Conservation (phyloP, 2,797 vertebrate species). For the Coccyzus lansbergi region DNA sequence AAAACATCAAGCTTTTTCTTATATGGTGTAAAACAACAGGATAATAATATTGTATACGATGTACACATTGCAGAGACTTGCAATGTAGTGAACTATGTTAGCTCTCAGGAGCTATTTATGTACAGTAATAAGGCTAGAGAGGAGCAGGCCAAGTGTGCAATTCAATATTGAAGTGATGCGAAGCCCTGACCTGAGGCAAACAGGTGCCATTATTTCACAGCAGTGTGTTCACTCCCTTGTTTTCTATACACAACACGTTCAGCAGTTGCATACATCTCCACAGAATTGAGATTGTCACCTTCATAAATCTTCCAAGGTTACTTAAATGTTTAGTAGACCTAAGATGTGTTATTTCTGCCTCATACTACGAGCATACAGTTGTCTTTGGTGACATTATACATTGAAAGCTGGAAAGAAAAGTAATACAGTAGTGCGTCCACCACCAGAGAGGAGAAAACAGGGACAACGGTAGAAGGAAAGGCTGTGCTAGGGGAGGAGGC, state of each 20-base stretch:
- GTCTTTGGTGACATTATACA: not conserved
- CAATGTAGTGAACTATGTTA: not conserved
- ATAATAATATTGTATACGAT: too few relatives aligned
- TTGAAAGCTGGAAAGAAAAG: not conserved
- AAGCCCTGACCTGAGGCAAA: not conserved
- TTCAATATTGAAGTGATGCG: not conserved
- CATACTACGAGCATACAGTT: not conserved
- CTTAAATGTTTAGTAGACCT: not conserved
- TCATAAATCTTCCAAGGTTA: not conserved
- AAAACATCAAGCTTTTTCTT: not conserved
- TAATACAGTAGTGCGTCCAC: not conserved
- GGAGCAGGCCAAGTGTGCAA: not conserved
- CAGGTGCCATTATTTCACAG: not conserved
- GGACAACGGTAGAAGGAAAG: not conserved
- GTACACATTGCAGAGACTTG: not conserved
- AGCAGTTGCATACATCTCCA: rapidly evolving
- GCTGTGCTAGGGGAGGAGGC: not conserved
- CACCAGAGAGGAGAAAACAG: not conserved
- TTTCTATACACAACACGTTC: rapidly evolving
- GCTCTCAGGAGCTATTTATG: not conserved
- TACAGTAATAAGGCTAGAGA: too few relatives aligned
- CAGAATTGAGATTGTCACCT: not conserved
- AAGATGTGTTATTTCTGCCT: not conserved
- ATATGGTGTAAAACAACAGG: not conserved
- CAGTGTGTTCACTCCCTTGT: not conserved